Evolutionary conservation across 2,888 invertebrate species (phyloP).

Genomic region (Drosophila kanekoi): DNA sequence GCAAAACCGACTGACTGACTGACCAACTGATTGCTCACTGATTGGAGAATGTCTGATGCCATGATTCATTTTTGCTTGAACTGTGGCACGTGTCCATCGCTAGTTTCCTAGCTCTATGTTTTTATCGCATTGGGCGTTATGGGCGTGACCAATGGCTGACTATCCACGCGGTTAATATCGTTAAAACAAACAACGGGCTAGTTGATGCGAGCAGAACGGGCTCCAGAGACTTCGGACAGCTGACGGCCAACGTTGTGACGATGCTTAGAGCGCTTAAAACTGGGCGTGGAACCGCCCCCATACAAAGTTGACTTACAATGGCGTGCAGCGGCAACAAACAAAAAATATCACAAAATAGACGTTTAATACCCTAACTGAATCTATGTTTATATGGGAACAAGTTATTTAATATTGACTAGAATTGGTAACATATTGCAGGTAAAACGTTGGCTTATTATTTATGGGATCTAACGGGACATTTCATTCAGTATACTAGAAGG

Average conservation of each 20-base stretch:
- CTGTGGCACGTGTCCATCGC: constrained; percentile 30
- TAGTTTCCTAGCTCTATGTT: constrained; percentile 6
- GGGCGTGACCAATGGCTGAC: constrained; percentile 59
- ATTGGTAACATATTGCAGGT: too few relatives aligned
- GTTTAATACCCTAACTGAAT: neutral
- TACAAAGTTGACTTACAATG: constrained; percentile 34
- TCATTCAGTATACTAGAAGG: neutral
- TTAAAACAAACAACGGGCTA: constrained; percentile 66
- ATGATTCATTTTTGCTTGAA: too few relatives aligned
- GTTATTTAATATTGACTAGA: too few relatives aligned
- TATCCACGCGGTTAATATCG: constrained; percentile 57
- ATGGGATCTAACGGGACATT: too few relatives aligned
- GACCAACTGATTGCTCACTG: too few relatives aligned
- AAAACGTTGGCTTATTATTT: too few relatives aligned
- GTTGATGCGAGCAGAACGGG: constrained; percentile 51
- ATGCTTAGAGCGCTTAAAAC: constrained; percentile 46
- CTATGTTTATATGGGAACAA: too few relatives aligned
- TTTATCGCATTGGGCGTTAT: constrained; percentile 55
- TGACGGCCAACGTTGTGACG: constrained; percentile 11
- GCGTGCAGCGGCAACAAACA: constrained; percentile 6
- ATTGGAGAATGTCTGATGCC: too few relatives aligned
- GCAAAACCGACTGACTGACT: too few relatives aligned
- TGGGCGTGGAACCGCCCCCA: constrained; percentile 34
- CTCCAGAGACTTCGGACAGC: constrained; percentile 43
- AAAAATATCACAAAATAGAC: constrained; percentile 1